phyloP scores from a whole-genome alignment of 2,113 vertebrate genomes.

The Synodontis membranacea region DNA sequence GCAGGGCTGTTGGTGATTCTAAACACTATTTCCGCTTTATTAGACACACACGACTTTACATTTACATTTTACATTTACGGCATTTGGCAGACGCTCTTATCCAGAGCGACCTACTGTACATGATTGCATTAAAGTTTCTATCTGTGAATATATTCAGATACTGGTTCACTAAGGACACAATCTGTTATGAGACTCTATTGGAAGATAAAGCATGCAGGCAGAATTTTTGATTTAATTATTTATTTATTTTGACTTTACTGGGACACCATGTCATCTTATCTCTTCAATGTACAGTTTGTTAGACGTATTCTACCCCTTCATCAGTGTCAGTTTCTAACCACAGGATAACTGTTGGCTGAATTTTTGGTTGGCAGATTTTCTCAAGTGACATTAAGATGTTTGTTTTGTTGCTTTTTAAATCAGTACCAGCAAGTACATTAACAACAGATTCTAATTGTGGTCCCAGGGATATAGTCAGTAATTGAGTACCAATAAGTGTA shows the following conservation, averaged over 20 bases:
- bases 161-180: too few species aligned
- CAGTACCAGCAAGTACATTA: neutral
- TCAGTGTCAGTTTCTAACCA: neutral
- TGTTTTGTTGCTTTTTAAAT: too few species aligned
- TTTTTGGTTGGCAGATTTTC: neutral
- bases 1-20: neutral
- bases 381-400: neutral
- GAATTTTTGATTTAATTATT: too few species aligned
- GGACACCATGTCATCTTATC: neutral
- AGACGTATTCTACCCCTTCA: neutral
- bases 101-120: too few species aligned
- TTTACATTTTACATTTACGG: too few species aligned
- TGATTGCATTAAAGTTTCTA: too few species aligned
- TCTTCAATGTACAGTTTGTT: neutral
- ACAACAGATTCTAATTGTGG: neutral
- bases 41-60: too few species aligned
- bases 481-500: neutral
- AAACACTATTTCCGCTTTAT: neutral
- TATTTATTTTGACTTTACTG: neutral
- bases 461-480: neutral
- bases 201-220: too few species aligned
- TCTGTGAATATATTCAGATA: too few species aligned
- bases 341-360: neutral
- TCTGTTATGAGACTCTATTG: too few species aligned
- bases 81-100: too few species aligned